Evolutionary conservation across 2,888 invertebrate genomes (phyloP).

Genomic region (Napeogenes inachia): DNA sequence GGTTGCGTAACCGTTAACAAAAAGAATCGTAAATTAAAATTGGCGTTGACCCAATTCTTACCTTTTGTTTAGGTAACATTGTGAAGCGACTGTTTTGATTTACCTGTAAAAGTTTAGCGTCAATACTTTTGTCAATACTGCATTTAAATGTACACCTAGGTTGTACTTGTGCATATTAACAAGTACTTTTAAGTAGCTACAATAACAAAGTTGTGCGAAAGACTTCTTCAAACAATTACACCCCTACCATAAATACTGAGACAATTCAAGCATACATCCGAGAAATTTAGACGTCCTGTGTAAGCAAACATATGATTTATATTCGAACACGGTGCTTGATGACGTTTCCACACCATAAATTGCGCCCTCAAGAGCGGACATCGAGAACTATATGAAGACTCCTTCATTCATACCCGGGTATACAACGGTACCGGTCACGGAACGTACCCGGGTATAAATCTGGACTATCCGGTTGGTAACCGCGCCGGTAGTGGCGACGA

Average conservation of each 20-base stretch:
- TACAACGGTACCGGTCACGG: constrained; percentile 45
- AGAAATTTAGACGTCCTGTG: constrained; percentile 60
- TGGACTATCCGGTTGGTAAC: constrained; percentile 70
- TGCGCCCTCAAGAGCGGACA: constrained; percentile 68
- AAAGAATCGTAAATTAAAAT: constrained; percentile 55
- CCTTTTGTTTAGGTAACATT: constrained; percentile 40
- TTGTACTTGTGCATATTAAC: no score
- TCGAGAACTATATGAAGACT: constrained; percentile 40
- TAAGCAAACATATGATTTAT: constrained; percentile 73
- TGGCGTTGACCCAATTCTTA: constrained; percentile 52
- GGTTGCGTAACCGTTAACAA: constrained; percentile 59
- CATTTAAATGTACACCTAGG: no score
- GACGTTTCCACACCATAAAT: constrained; percentile 77
- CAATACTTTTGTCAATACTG: no score
- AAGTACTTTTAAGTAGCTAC: background rate
- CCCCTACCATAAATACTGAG: constrained; percentile 41
- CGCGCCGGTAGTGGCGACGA: constrained; percentile 75
- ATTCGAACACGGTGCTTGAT: constrained; percentile 62
- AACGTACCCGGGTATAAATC: constrained; percentile 67
- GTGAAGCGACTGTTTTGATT: constrained; percentile 43
- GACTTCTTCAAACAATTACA: constrained; percentile 31
- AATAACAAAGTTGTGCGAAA: constrained; percentile 21
- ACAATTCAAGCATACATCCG: constrained; percentile 45
- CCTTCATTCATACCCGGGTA: constrained; percentile 29
- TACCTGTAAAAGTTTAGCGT: constrained; percentile 42